Evolutionary conservation across 92 coral and sea anemone genomes (phyloP).

Genomic region (Porites cylindrica): DNA sequence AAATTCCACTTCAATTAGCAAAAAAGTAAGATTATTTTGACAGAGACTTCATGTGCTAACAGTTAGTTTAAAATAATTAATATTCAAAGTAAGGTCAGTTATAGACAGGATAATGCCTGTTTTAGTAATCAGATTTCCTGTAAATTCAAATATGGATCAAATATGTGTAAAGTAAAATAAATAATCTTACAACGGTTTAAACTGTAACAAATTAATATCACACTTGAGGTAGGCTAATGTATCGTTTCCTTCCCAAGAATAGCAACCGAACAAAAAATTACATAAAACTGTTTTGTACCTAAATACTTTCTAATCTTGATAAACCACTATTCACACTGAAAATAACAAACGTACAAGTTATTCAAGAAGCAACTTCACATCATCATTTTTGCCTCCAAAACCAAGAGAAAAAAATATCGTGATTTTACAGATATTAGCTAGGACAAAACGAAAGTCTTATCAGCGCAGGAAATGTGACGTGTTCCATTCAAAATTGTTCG

Average conservation of each 20-base stretch:
- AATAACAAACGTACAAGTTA: background rate
- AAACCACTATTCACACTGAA: background rate
- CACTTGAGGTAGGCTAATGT: background rate
- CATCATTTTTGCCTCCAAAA: background rate
- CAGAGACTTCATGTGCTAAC: background rate
- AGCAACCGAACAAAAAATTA: background rate
- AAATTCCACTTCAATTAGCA: background rate
- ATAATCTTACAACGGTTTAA: background rate
- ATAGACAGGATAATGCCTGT: background rate
- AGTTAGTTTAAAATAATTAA: background rate
- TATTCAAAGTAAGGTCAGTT: background rate
- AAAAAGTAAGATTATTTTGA: background rate
- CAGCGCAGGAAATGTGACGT: conserved; percentile 6
- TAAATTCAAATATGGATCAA: background rate
- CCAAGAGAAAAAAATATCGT: background rate
- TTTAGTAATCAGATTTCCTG: background rate
- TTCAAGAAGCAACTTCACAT: background rate
- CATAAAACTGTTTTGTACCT: background rate
- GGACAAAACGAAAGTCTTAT: conserved; percentile 7
- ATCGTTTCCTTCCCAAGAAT: background rate
- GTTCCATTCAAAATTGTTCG: conserved; percentile 8
- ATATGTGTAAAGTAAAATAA: background rate
- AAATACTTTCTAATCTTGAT: background rate
- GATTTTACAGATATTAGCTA: background rate
- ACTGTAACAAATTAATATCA: conserved; percentile 2